Evolutionary conservation across 2,797 vertebrate species (phyloP).

Genomic region (Tapera naevia): DNA sequence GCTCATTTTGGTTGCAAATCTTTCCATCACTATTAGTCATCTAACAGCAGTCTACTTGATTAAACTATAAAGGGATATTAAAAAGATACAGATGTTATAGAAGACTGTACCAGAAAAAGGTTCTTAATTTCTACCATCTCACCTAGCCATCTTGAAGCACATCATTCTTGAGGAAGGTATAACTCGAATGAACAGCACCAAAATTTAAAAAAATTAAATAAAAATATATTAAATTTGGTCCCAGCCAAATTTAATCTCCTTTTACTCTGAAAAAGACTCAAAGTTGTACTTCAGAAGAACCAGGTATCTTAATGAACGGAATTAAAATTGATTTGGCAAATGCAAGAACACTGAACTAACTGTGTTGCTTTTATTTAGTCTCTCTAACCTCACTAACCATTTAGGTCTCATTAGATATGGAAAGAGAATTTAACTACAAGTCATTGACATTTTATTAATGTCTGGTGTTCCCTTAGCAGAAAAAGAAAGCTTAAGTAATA

Average conservation of each 20-base stretch:
- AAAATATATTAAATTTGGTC: too few relatives aligned
- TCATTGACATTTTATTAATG: conserved; percentile 70
- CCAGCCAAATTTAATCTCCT: neutral
- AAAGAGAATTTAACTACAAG: conserved; percentile 66
- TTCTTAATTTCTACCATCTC: neutral
- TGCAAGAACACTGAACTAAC: conserved; percentile 31
- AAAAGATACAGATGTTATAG: neutral
- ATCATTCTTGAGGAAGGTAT: neutral
- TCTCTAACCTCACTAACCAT: conserved; percentile 55
- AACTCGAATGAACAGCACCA: neutral
- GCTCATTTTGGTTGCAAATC: neutral
- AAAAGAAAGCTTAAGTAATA: conserved; percentile 40
- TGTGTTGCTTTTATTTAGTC: conserved; percentile 62
- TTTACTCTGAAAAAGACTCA: neutral
- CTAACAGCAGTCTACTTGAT: neutral
- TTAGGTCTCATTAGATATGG: conserved; percentile 69
- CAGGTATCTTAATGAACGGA: conserved; percentile 4
- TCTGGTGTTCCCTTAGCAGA: conserved; percentile 17
- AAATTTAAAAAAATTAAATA: too few relatives aligned
- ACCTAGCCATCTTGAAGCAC: neutral
- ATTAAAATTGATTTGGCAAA: conserved; percentile 67
- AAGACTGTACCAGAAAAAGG: neutral
- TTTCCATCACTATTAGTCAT: neutral
- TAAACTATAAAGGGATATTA: neutral
- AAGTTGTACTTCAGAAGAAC: conserved; percentile 17